phyloP scores from a whole-genome alignment of 1,140 invertebrate species.

The Trichoplusia ni region DNA sequence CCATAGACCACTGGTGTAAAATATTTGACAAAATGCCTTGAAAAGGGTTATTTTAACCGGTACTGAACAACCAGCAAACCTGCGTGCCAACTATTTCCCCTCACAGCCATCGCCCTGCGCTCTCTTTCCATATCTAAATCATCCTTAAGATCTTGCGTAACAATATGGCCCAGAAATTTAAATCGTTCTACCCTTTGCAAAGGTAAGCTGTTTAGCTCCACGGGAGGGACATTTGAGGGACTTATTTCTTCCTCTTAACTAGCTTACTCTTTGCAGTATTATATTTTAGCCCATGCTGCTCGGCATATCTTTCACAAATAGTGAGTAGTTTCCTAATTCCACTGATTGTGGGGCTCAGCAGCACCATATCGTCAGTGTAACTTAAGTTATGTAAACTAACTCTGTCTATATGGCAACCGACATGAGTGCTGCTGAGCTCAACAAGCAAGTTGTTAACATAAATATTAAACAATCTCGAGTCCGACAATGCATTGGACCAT shows the following conservation, averaged over 20 bases:
- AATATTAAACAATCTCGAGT: neutral
- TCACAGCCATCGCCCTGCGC: too few species aligned
- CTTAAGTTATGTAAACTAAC: neutral
- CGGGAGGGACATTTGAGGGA: neutral
- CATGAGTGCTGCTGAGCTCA: too few species aligned
- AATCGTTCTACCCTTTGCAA: too few species aligned
- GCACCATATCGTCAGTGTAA: too few species aligned
- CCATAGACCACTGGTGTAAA: neutral
- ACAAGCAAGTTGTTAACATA: neutral
- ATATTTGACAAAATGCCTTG: neutral
- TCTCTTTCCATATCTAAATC: too few species aligned
- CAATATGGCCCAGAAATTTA: too few species aligned
- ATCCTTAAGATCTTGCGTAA: too few species aligned
- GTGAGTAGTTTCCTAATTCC: neutral
- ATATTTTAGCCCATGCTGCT: neutral
- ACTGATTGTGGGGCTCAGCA: too few species aligned
- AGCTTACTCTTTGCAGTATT: neutral
- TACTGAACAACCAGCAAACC: neutral
- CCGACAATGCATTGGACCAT: conserved; percentile 17
- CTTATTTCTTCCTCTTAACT: too few species aligned
- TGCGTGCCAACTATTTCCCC: neutral
- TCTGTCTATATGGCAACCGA: neutral
- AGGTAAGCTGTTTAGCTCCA: too few species aligned
- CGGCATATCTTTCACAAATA: neutral
- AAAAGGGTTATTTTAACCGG: neutral